Evolutionary conservation across 2,113 vertebrate genomes (phyloP).

Genomic region (Entelurus aequoreus): DNA sequence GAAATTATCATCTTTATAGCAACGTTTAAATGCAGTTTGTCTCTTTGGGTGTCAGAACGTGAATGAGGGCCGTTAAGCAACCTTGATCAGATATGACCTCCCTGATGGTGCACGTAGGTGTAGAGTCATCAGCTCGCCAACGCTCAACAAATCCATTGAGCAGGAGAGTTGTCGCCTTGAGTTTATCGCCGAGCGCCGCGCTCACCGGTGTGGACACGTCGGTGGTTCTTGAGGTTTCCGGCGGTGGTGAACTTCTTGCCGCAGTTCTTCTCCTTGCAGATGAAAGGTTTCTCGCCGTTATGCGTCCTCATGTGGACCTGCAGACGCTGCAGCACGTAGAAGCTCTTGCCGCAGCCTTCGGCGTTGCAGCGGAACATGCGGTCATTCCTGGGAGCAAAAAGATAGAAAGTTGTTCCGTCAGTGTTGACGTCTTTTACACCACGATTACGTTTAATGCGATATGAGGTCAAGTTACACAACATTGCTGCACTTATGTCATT

Average conservation of each 20-base stretch:
- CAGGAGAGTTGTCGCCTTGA: too few relatives aligned
- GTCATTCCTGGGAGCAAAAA: slow-evolving; percentile 79
- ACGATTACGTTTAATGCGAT: too few relatives aligned
- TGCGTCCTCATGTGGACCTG: slow-evolving; percentile 99
- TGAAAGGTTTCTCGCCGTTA: slow-evolving; percentile 94
- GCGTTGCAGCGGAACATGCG: slow-evolving; percentile 90
- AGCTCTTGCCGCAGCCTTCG: slow-evolving; percentile 97
- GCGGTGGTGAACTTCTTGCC: slow-evolving; percentile 97
- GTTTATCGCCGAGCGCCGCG: neutral
- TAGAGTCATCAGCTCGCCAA: too few relatives aligned
- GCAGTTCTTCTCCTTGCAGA: slow-evolving; percentile 89
- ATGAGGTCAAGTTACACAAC: too few relatives aligned
- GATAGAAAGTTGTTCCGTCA: too few relatives aligned
- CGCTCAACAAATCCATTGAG: too few relatives aligned
- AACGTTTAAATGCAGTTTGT: neutral
- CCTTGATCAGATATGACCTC: slow-evolving; percentile 49
- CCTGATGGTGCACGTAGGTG: slow-evolving; percentile 23
- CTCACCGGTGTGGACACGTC: slow-evolving; percentile 90
- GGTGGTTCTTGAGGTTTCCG: slow-evolving; percentile 96
- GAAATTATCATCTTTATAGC: too few relatives aligned
- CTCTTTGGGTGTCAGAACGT: slow-evolving; percentile 1
- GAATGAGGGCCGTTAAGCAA: slow-evolving; percentile 26
- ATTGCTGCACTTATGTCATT: too few relatives aligned
- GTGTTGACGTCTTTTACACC: too few relatives aligned
- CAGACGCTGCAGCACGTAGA: slow-evolving; percentile 94